Conservation (phyloP, 2,888 invertebrate species). For the Cynaeus angustus region DNA sequence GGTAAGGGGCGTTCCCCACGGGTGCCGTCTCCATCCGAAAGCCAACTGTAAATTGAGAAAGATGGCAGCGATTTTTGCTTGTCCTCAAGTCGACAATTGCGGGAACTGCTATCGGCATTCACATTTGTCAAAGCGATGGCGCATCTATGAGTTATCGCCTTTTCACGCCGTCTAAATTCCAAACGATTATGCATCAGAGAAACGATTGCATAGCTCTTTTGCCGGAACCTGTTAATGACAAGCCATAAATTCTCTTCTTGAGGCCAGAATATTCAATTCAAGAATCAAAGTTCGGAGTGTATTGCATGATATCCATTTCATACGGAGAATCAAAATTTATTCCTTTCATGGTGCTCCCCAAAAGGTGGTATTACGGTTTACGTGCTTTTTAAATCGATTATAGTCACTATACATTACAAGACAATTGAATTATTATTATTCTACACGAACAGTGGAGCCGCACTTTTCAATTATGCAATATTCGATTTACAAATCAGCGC, state of each 20-base stretch:
- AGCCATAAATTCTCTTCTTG: conserved; percentile 20
- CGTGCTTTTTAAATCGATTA: too few species aligned
- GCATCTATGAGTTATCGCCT: conserved; percentile 61
- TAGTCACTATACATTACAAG: too few species aligned
- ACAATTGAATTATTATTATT: too few species aligned
- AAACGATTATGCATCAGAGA: conserved; percentile 38
- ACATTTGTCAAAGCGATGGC: conserved; percentile 62
- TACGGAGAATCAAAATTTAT: too few species aligned
- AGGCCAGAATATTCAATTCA: conserved; percentile 1
- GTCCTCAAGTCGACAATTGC: conserved; percentile 59
- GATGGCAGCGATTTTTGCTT: conserved; percentile 62
- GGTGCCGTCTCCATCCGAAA: conserved; percentile 26
- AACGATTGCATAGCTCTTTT: conserved; percentile 38
- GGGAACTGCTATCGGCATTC: conserved; percentile 65
- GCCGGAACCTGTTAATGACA: conserved; percentile 37
- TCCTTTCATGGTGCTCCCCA: too few species aligned
- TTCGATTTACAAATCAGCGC: too few species aligned
- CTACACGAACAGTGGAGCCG: too few species aligned
- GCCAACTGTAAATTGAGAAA: conserved; percentile 60
- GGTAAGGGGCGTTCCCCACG: conserved; percentile 18
- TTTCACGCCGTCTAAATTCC: conserved; percentile 44
- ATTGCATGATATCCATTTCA: too few species aligned
- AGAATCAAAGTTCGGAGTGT: background rate
- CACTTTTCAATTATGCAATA: too few species aligned
- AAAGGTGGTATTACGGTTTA: too few species aligned